Base-by-base conservation (phyloP, 2,888 invertebrate species). In the Rhimphoctona megacephalus region DNA sequence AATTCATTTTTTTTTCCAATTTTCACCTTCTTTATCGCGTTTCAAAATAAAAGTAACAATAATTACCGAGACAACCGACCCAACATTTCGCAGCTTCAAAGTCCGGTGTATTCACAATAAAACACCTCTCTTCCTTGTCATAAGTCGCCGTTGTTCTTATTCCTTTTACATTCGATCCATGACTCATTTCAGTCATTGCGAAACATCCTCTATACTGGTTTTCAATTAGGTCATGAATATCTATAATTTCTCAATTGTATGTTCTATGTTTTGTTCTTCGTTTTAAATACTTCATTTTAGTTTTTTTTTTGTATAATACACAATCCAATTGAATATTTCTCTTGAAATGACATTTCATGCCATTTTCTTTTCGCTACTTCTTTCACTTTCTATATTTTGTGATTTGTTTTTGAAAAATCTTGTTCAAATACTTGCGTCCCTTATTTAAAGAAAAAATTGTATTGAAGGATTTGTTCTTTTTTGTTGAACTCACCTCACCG, bases 71-170 rank as follows among this genome's bases (percentile, higher is more conserved):
- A 95, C 98, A 98, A 90, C 99, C 99, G 91, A 97, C 97, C 99
- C 99, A 99, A 95, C 98, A 98, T 95, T 99, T 99, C 79, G 98
- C 98, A 11, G 99, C 98, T 94, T 99, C 97, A 95, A 99, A 98
- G 94, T 98, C 98, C 0, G 99, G 99, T 0, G 99, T 98, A 94
- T 99, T 96, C 17, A 99, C 95, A 81, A 99, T 95, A 95, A 99
- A 99, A 94, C 97, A 96, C 94, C 97, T 95, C 22, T 96, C 96
- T 52, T 94, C 94, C 0, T 96, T 95, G 94, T 99, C 98, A 94
- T 97, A 99, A 0, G 96, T 97, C 6, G 99, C 99, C 9, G 97
- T 97, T 0, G 99, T 99, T 91, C 98, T 96, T 96, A 99, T 97
- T 77, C 97, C 97, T 90, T 98, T 98, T 6, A 98, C 98, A 94